Evolutionary conservation across 2,113 vertebrate species (phyloP), one percentile per base, ranked within the genome.

Genomic region (Leucopternis melanops): DNA sequence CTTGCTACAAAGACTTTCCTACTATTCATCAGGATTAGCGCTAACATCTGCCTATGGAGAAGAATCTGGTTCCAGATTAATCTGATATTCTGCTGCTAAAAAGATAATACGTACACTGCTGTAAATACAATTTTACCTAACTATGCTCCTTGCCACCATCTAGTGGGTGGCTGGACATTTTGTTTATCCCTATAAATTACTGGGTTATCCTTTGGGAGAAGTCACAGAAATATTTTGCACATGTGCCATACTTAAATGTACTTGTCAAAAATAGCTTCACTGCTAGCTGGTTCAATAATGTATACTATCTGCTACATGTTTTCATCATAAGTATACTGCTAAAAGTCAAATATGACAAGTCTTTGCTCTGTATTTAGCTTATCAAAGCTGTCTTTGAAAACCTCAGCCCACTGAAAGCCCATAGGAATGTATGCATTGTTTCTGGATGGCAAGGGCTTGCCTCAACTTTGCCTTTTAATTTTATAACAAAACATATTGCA

Each of bases 81-180:
- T 61, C 42, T 66, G 61, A 44, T 69, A 44, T 72, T 86, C 59
- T 93, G 42, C 80, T 81, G 63, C 59, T 65, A 45, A 95, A 74
- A 92, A 66, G 83, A n/a, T 65, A 54, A 40, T 12, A 45, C 18
- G 38, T 47, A 84, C n/a, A 15, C 11, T 59, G 21, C 45, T 54
- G 44, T 45, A 65, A 95, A 88, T 23, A 77, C 12, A 42, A 47
- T 81, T 91, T 89, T 87, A 90, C 79, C 61, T 96, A 88, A 65
- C 81, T 62, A 8, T 62, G 32, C 72, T 97, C 92, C 92, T 80
- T 96, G 95, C 69, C 95, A 92, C 94, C 88, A 88, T 58, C 95
- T 93, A 92, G 87, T 85, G 47, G 90, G 92, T 88, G 81, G 38
- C 57, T 89, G 57, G 54, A 84, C 81, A 91, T 85, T 69, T 81